These are phyloP conservation scores for Mormyrus lacerda DNA, from an alignment of 2,113 vertebrate genomes.

Conservation along the genomic window DNA sequence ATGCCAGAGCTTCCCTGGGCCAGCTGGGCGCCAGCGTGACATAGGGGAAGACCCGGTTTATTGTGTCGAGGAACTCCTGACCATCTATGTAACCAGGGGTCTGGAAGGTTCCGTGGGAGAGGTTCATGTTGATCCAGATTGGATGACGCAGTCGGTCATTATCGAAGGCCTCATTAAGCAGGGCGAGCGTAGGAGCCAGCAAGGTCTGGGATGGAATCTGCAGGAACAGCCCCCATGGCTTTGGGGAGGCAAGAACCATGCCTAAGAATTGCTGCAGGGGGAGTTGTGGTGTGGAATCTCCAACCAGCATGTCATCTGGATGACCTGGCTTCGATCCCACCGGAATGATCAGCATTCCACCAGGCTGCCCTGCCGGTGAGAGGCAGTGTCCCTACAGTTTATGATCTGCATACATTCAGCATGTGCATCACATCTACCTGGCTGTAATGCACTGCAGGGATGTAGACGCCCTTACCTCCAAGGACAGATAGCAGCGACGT, in stretches of 20 bases:
- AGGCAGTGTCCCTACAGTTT: not conserved
- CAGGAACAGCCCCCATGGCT: slow-evolving; percentile 59
- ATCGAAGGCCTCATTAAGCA: slow-evolving; percentile 46
- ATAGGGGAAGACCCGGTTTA: slow-evolving; percentile 57
- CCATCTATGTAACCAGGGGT: slow-evolving; percentile 46
- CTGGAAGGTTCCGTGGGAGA: slow-evolving; percentile 41
- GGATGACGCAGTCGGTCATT: slow-evolving; percentile 52
- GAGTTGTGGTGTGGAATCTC: slow-evolving; percentile 25
- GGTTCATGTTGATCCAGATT: slow-evolving; percentile 63
- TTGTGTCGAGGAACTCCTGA: slow-evolving; percentile 47
- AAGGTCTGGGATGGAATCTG: slow-evolving; percentile 44
- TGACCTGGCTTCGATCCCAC: slow-evolving; percentile 32
- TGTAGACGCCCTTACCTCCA: slow-evolving; percentile 42
- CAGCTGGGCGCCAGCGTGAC: slow-evolving; percentile 59
- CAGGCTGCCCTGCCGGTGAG: slow-evolving; percentile 42
- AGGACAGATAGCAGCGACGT: slow-evolving; percentile 41
- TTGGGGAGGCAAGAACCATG: slow-evolving; percentile 32
- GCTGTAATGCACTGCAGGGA: not conserved
- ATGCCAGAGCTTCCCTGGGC: slow-evolving; percentile 41
- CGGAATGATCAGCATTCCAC: slow-evolving; percentile 62
- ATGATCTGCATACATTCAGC: not conserved
- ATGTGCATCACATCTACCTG: not conserved
- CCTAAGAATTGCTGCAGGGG: slow-evolving; percentile 47
- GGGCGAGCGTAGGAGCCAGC: slow-evolving; percentile 49
- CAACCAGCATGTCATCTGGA: slow-evolving; percentile 41